Base-by-base conservation (phyloP, 2,797 vertebrate genomes). In the Erethizon dorsatum region DNA sequence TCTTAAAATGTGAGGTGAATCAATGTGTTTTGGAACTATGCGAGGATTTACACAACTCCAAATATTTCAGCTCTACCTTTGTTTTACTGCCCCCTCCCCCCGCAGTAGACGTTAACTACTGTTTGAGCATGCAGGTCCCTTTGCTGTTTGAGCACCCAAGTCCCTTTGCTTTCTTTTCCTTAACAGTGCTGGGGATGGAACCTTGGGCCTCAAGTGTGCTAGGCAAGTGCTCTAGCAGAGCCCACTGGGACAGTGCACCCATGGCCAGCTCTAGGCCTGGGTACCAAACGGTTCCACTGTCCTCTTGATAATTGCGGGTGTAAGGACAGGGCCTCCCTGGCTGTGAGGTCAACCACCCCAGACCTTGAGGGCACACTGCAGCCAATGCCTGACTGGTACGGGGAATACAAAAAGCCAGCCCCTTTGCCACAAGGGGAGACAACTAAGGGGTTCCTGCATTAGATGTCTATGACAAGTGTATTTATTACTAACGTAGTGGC, bases 1-100 rank as follows among this genome's bases (percentile, higher is more conserved):
- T 37, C 15, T 80, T 69, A 83, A 85, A 80, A 77, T 91, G 67
- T 88, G 75, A 91, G 41, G 59, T 91, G 63, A 95, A 96, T 77
- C 80, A 54, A 20, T 24, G 56, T 78, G 52, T 73, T 96, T 82
- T 78, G 18, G 90, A 97, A 84, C n/a, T 91, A 92, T 79, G 87
- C 6, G 67, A 56, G 45, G 10, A 59, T 56, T 79, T 79, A 47
- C 26, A 83, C 45, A 88, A 94, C 20, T 91, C 37, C 67, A 95
- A 85, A 37, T 85, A 91, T 67, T 91, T 91, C 52, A 69, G n/a
- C 89, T 93, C 87, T 65, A 41, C 37, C n/a, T 90, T 89, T 69
- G 22, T 91, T 61, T 71, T 59, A 84, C 31, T 75, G n/a, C 28
- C n/a, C 71, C 69, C 47, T 5, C 17, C 37, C 24, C 17, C 28